Evolutionary conservation across 2,888 invertebrate genomes (phyloP).

Genomic region (Stenodema calcarata): DNA sequence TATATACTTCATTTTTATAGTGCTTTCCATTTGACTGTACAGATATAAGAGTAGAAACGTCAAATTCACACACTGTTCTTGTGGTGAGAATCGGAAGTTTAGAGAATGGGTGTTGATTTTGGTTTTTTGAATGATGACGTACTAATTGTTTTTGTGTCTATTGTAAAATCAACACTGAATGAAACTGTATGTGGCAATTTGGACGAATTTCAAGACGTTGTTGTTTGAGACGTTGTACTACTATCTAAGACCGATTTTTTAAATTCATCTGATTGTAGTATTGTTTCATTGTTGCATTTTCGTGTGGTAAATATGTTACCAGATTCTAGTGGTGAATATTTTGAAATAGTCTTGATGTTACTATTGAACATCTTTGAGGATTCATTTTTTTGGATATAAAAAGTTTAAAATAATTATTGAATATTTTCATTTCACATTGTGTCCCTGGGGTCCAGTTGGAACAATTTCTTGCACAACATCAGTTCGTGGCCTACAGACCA

Average conservation of each 20-base stretch:
- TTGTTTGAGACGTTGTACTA: neutral
- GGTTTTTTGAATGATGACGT: neutral
- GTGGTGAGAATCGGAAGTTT: no score
- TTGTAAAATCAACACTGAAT: no score
- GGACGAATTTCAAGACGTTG: neutral
- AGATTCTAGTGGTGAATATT: neutral
- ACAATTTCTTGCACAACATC: no score
- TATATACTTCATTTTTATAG: no score
- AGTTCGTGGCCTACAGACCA: no score
- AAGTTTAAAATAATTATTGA: neutral
- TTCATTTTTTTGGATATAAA: neutral
- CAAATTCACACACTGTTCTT: no score
- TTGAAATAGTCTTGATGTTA: neutral
- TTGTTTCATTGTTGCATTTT: neutral
- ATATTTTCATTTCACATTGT: neutral
- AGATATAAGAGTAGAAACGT: no score
- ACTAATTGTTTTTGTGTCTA: neutral
- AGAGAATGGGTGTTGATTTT: no score
- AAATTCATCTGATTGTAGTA: neutral
- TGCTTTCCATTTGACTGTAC: no score
- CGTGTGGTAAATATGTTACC: neutral
- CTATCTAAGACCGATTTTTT: neutral
- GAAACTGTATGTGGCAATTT: no score
- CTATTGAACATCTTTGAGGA: neutral
- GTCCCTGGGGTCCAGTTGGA: neutral